Conservation (phyloP, 1,140 invertebrate species). For the Vanessa atalanta region DNA sequence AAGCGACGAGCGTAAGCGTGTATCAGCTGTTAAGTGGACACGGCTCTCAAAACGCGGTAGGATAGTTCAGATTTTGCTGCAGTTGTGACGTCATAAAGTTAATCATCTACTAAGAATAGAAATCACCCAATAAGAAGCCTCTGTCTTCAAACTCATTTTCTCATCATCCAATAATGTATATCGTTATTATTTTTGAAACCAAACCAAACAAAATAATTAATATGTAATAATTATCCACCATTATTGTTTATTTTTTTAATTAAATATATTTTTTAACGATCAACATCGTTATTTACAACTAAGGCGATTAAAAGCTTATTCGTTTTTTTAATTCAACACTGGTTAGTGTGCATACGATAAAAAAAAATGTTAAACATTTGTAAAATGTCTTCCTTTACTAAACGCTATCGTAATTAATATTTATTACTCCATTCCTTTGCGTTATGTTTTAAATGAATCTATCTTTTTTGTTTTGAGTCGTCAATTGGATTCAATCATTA, state of each 20-base stretch:
- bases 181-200: no score
- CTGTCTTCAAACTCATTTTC: no score
- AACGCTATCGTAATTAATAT: not conserved
- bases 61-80: not conserved
- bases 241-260: no score
- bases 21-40: not conserved
- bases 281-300: not conserved
- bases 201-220: no score
- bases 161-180: no score
- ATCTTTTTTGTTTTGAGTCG: not conserved
- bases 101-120: no score
- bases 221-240: no score
- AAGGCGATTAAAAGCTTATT: not conserved
- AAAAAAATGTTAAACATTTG: conserved; percentile 5
- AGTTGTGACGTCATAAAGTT: no score
- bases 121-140: no score
- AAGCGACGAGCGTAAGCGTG: conserved; percentile 43
- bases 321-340: not conserved
- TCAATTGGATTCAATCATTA: not conserved
- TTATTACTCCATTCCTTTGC: not conserved
- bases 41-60: not conserved
- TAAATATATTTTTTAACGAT: no score
- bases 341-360: not conserved
- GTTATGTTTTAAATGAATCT: not conserved
- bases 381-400: not conserved